phyloP scores from a whole-genome alignment of 1,140 invertebrate genomes.

The Triops cancriformis region DNA sequence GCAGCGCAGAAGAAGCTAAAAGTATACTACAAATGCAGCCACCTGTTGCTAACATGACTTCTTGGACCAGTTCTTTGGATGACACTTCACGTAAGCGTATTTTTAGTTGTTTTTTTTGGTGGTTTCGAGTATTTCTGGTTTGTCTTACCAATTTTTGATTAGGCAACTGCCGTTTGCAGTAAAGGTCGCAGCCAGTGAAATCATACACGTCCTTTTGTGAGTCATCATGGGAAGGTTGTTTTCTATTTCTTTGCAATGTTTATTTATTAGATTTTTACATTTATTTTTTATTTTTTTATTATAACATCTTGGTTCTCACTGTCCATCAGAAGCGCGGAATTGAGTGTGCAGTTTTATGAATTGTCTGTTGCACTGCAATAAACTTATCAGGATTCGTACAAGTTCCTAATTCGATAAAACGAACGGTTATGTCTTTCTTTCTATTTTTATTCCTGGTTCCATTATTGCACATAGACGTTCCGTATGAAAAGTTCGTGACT shows the following conservation, averaged over 20 bases:
- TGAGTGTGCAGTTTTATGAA: too few species aligned
- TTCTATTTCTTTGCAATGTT: too few species aligned
- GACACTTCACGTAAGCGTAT: neutral
- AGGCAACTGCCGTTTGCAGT: neutral
- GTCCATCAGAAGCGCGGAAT: too few species aligned
- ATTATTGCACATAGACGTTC: neutral
- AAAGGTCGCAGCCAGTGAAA: neutral
- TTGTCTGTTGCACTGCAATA: too few species aligned
- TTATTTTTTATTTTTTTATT: too few species aligned
- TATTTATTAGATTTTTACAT: too few species aligned
- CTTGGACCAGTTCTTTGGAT: neutral
- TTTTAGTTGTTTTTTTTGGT: neutral
- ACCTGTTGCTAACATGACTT: neutral
- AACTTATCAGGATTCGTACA: too few species aligned
- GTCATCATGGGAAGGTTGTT: neutral
- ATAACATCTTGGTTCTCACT: too few species aligned
- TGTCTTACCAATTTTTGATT: neutral
- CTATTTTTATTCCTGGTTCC: neutral
- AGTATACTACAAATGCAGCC: neutral
- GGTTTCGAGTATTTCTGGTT: neutral
- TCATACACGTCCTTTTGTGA: neutral
- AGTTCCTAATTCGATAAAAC: too few species aligned
- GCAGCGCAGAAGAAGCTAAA: neutral
- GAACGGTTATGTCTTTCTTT: too few species aligned
- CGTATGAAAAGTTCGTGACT: constrained; percentile 13